These are phyloP conservation scores for Pterostichus madidus DNA, from an alignment of 2,888 invertebrate species.

Conservation along the genomic window DNA sequence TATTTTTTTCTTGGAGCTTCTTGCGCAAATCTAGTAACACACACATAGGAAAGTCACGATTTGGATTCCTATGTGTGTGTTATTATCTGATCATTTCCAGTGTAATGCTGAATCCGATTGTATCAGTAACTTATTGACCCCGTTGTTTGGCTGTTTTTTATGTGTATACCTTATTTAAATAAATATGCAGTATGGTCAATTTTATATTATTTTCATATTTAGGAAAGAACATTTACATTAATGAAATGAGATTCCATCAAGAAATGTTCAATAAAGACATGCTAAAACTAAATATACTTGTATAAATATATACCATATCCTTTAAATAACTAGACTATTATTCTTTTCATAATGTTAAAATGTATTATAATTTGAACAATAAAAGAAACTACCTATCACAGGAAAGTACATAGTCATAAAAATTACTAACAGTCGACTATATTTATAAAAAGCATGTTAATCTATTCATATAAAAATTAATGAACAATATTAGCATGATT, in stretches of 20 bases:
- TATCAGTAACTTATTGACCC: conserved; percentile 59
- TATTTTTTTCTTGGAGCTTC: conserved; percentile 52
- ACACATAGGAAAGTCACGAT: conserved; percentile 13
- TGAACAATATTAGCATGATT: too few species aligned
- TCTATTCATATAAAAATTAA: too few species aligned
- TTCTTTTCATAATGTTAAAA: too few species aligned
- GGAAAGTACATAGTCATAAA: too few species aligned
- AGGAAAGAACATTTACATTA: conserved; percentile 68
- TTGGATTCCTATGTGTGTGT: conserved; percentile 18
- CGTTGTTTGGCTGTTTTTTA: conserved; percentile 62
- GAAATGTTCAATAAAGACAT: conserved; percentile 70
- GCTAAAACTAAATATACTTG: conserved; percentile 33
- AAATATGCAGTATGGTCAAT: conserved; percentile 74
- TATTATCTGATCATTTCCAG: conserved; percentile 36
- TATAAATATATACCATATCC: background rate
- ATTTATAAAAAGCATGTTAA: too few species aligned
- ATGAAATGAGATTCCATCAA: conserved; percentile 71
- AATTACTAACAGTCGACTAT: too few species aligned
- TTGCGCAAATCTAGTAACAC: conserved; percentile 25
- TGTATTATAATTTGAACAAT: too few species aligned
- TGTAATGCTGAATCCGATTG: conserved; percentile 53
- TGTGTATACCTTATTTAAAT: conserved; percentile 74
- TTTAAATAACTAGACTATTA: background rate
- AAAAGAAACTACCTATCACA: too few species aligned
- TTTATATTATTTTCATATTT: conserved; percentile 70